Conservation (phyloP, 2,113 vertebrate genomes). For the Syngnathus scovelli region DNA sequence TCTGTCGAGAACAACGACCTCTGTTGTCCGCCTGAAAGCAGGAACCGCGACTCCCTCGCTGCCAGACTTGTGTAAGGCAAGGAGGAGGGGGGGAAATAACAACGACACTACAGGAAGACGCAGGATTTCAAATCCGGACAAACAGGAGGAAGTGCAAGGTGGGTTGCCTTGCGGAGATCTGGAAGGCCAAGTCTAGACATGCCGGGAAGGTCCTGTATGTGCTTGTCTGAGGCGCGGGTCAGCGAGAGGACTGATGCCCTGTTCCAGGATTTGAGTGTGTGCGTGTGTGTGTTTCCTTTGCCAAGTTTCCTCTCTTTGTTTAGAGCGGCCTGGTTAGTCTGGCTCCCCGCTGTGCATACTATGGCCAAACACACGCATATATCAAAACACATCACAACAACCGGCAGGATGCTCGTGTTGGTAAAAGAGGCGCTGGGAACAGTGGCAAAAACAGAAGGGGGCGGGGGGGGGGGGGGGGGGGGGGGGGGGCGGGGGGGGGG, state of each 20-base stretch:
- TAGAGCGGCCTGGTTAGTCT: conserved; percentile 61
- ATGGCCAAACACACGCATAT: conserved; percentile 63
- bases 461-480: conserved; percentile 13
- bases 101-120: conserved; percentile 3
- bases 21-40: not conserved
- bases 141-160: conserved; percentile 16
- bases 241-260: conserved; percentile 18
- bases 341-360: conserved; percentile 54
- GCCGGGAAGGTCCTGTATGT: conserved; percentile 33
- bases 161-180: conserved; percentile 20
- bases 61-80: conserved; percentile 4
- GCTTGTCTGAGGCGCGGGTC: conserved; percentile 22
- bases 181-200: conserved; percentile 43
- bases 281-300: conserved; percentile 47
- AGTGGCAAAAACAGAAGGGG: conserved; percentile 23
- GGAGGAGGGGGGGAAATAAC: not conserved
- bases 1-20: conserved; percentile 12
- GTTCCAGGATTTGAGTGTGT: conserved; percentile 22
- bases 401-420: conserved; percentile 39
- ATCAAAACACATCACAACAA: conserved; percentile 60
- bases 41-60: not conserved
- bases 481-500: conserved; percentile 5
- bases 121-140: conserved; percentile 26
- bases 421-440: conserved; percentile 47
- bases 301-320: conserved; percentile 75